These are phyloP conservation scores for Thinocorus orbignyianus DNA, from an alignment of 2,113 vertebrate species.

Conservation along the genomic window DNA sequence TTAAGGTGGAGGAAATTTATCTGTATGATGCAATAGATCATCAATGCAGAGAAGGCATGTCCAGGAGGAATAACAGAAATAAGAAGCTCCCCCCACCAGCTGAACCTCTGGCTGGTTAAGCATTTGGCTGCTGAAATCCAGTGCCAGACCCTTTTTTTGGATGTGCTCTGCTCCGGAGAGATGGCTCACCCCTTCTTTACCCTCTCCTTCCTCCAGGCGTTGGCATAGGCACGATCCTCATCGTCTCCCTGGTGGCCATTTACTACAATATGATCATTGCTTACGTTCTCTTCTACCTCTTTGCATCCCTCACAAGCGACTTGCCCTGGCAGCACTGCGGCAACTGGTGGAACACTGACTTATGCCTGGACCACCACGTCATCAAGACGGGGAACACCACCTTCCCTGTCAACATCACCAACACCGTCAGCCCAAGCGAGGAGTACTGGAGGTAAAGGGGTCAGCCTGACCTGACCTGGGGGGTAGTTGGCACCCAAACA, in stretches of 20 bases:
- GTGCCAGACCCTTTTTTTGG: not conserved
- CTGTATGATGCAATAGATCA: not conserved
- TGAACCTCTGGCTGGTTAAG: not conserved
- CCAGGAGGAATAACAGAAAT: not conserved
- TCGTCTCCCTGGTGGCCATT: slow-evolving; percentile 83
- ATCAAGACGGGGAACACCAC: slow-evolving; percentile 60
- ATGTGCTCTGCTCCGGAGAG: not conserved
- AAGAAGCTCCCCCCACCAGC: not conserved
- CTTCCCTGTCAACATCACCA: slow-evolving; percentile 73
- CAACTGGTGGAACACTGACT: slow-evolving; percentile 83
- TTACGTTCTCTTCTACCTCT: slow-evolving; percentile 88
- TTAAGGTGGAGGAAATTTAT: not conserved
- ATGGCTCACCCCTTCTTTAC: slow-evolving; percentile 43
- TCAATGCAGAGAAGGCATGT: not conserved
- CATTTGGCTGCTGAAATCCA: not conserved
- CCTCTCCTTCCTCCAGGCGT: slow-evolving; percentile 68
- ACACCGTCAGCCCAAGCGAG: slow-evolving; percentile 82
- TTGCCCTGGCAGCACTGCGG: slow-evolving; percentile 83
- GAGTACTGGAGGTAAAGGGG: slow-evolving; percentile 81
- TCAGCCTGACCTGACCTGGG: accelerated
- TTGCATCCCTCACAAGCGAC: slow-evolving; percentile 81
- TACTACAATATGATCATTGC: slow-evolving; percentile 88
- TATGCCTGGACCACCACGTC: slow-evolving; percentile 77
- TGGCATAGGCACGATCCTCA: slow-evolving; percentile 82
- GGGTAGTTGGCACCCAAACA: not conserved